Percentiles rank a stretch among this genome's conserved stretches.
phyloP scores from a whole-genome alignment of 2,888 invertebrate species.

The Plutella xylostella region DNA sequence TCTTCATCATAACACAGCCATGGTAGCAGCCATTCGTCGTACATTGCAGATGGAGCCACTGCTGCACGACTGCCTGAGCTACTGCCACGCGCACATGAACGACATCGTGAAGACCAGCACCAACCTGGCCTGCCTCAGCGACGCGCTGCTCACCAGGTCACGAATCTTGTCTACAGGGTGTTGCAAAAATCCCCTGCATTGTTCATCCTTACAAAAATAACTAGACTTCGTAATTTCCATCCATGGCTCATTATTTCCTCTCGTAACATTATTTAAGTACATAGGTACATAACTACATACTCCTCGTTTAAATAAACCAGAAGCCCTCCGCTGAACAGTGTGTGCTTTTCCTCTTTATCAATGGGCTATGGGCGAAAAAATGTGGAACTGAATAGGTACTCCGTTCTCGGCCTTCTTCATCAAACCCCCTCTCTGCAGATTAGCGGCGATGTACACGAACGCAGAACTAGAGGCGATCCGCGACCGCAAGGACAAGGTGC shows the following conservation, averaged over 20 bases:
- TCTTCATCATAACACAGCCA: no score
- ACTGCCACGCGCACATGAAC: conserved; percentile 87
- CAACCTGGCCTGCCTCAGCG: conserved; percentile 90
- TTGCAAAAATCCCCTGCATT: neutral
- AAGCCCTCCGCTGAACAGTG: no score
- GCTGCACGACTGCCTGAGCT: conserved; percentile 86
- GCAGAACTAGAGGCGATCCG: conserved; percentile 85
- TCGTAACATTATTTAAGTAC: no score
- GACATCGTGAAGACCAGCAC: conserved; percentile 88
- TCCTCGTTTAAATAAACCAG: no score
- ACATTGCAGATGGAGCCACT: conserved; percentile 87
- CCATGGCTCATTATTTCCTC: no score
- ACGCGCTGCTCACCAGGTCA: conserved; percentile 74
- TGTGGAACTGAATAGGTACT: no score
- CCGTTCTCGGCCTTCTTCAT: neutral
- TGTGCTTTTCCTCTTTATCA: no score
- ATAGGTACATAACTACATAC: no score
- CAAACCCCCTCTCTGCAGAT: conserved; percentile 45
- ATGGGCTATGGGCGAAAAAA: no score
- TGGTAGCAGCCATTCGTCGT: no score
- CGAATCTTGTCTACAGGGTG: neutral
- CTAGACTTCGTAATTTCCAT: no score
- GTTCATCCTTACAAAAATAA: no score
- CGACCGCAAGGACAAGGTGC: conserved; percentile 91
- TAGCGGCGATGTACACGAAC: conserved; percentile 91